Percentiles rank a stretch among this genome's conserved stretches.
phyloP scores from a whole-genome alignment of 2,888 invertebrate genomes.

The Galeruca laticollis region DNA sequence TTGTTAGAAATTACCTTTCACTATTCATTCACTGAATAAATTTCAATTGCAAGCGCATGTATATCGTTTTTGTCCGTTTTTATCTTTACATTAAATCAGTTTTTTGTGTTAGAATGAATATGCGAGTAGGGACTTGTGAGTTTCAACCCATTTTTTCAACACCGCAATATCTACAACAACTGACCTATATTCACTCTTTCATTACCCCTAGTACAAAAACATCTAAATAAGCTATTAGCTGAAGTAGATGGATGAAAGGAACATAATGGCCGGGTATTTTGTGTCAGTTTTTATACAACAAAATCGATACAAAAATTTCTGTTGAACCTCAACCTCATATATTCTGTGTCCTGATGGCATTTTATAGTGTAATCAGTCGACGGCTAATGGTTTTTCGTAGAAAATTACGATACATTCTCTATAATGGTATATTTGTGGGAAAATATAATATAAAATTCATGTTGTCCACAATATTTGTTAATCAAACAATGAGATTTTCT shows the following conservation, averaged over 20 bases:
- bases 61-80: too few species aligned
- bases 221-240: conserved; percentile 16
- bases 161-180: not conserved
- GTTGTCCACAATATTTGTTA: too few species aligned
- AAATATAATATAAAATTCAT: too few species aligned
- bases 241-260: conserved; percentile 15
- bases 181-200: not conserved
- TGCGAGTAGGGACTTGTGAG: too few species aligned
- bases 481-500: too few species aligned
- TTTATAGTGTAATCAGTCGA: conserved; percentile 1
- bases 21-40: too few species aligned
- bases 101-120: too few species aligned
- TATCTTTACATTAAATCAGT: too few species aligned
- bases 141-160: not conserved
- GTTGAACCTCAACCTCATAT: not conserved
- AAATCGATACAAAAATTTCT: conserved; percentile 7
- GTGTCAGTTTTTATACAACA: conserved; percentile 4
- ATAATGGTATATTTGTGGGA: not conserved
- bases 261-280: conserved; percentile 4
- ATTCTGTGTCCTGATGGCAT: not conserved
- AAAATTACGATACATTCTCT: not conserved
- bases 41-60: too few species aligned
- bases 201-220: conserved; percentile 1
- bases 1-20: too few species aligned
- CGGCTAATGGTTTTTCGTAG: not conserved